phyloP scores from a whole-genome alignment of 2,113 vertebrate genomes.

The Melanostigma gelatinosum region DNA sequence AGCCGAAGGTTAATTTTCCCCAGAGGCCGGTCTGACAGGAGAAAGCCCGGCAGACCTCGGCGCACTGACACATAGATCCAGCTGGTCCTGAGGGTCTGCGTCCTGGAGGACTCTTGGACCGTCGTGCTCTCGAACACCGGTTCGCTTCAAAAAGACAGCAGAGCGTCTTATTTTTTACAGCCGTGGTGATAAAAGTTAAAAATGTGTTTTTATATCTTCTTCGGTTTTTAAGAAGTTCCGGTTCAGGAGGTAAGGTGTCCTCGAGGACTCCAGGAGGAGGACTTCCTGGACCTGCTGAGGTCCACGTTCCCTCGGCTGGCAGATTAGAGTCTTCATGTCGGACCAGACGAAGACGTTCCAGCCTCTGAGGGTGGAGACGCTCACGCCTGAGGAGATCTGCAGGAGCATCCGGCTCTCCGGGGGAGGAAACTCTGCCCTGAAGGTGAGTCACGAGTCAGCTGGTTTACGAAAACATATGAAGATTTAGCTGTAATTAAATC shows the following conservation, averaged over 20 bases:
- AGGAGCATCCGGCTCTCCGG: background rate
- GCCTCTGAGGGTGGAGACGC: background rate
- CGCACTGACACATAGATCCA: background rate
- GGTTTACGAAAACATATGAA: no score
- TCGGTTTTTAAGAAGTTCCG: constrained; percentile 26
- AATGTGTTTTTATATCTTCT: no score
- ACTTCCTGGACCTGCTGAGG: constrained; percentile 37
- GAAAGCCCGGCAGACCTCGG: constrained; percentile 27
- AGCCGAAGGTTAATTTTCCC: background rate
- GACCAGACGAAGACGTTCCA: constrained; percentile 22
- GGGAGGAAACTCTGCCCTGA: background rate
- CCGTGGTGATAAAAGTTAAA: no score
- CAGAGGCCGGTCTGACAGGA: constrained; percentile 18
- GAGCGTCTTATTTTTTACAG: no score
- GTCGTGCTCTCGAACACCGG: constrained; percentile 1
- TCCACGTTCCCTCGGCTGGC: constrained; percentile 51
- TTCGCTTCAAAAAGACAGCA: background rate
- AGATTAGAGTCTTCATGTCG: background rate
- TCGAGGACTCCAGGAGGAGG: background rate
- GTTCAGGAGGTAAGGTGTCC: constrained; percentile 25
- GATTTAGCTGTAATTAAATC: no score
- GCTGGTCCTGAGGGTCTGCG: constrained; percentile 34
- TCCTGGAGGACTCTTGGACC: constrained; percentile 37
- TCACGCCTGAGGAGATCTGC: constrained; percentile 41
- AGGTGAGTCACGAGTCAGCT: constrained; percentile 1